Conservation (phyloP, 2,113 vertebrate genomes). For the Lethenteron camtschaticum region DNA sequence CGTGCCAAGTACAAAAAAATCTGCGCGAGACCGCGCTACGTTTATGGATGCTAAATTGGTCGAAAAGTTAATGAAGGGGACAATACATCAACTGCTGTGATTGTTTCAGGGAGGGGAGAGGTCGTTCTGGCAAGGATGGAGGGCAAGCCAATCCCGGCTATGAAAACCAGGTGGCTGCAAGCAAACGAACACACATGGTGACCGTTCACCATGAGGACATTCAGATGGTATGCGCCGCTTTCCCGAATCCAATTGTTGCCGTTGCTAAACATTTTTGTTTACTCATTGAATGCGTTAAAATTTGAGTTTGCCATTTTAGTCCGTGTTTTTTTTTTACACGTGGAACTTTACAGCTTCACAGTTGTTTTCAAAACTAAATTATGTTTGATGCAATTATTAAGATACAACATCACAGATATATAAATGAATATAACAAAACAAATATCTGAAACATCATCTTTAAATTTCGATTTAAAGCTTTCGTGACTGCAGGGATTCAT, state of each 20-base stretch:
- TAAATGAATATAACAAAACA: no score
- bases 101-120: neutral
- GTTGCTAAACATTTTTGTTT: neutral
- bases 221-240: neutral
- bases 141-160: neutral
- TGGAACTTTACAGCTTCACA: neutral
- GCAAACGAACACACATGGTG: slow-evolving; percentile 2
- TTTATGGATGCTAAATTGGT: no score
- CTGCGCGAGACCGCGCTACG: neutral
- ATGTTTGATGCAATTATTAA: no score
- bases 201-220: slow-evolving; percentile 4
- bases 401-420: no score
- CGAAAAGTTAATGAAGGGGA: no score
- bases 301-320: neutral
- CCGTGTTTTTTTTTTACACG: neutral
- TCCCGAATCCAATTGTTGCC: no score
- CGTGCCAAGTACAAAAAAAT: neutral
- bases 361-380: no score
- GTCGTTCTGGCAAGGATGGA: neutral
- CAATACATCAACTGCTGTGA: no score
- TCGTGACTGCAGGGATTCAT: no score
- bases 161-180: neutral
- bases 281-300: neutral
- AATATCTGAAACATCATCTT: no score
- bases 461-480: no score